These are phyloP conservation scores for Toxotes jaculatrix DNA, from an alignment of 2,113 vertebrate genomes.

Conservation along the genomic window DNA sequence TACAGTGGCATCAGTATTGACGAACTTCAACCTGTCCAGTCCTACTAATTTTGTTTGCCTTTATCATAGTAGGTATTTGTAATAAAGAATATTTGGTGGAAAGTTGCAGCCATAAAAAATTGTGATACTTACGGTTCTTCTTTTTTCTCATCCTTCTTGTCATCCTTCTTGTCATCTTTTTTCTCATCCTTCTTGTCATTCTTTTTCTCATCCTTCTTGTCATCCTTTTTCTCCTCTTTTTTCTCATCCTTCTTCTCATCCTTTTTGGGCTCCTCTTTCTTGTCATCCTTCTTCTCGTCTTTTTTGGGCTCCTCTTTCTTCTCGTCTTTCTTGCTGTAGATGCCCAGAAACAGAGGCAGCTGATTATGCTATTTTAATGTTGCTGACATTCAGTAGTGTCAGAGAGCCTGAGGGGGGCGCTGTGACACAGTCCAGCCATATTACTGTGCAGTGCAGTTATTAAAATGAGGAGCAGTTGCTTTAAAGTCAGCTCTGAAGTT, in stretches of 20 bases:
- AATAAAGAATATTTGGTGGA: background rate
- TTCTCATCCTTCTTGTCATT: conserved; percentile 84
- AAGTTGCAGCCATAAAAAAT: background rate
- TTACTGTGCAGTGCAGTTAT: background rate
- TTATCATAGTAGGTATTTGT: background rate
- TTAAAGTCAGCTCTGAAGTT: no score
- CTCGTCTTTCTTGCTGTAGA: conserved; percentile 85
- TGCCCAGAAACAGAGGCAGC: conserved; percentile 24
- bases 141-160: conserved; percentile 72
- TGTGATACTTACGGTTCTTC: conserved; percentile 69
- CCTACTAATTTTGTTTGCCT: background rate
- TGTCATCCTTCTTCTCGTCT: conserved; percentile 78
- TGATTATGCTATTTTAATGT: background rate
- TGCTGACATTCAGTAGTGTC: background rate
- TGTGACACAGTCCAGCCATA: background rate
- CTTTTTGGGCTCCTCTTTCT: conserved; percentile 32
- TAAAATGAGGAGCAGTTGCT: background rate
- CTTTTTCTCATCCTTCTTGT: conserved; percentile 71
- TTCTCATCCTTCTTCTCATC: conserved; percentile 61
- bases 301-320: conserved; percentile 72
- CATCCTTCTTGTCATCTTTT: conserved; percentile 73
- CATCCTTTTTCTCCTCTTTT: conserved; percentile 40
- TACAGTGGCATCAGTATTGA: no score
- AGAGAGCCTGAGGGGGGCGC: conserved; percentile 19
- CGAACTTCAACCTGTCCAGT: no score